Evolutionary conservation across 1,140 invertebrate genomes (phyloP), one percentile per base, ranked within the genome.

Genomic region (Bombyx mori): DNA sequence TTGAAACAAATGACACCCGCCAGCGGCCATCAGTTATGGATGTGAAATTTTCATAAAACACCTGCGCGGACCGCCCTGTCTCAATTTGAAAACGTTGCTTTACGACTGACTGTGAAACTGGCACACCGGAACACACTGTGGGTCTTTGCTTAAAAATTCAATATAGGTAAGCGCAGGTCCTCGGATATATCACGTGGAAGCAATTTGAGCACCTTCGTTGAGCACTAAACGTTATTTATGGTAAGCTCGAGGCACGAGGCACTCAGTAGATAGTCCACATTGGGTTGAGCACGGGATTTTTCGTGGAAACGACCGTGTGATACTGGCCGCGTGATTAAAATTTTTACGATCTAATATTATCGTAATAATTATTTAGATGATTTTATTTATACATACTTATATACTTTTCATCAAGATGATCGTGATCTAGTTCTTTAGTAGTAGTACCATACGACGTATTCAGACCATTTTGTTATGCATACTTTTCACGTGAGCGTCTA

Each of bases 221-320:
- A 62, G 73, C 73, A 82, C 68, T 82, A 82, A 84, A 82, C 71
- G 77, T 82, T 82, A 84, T 85, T 82, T 85, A 82, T 80, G 78
- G 73, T 77, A 77, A 84, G 75, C 81, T 63, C 68, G 63, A 35
- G 26, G 2, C 26, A 35, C 26, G 26, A 35, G 26, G 69, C 77
- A 81, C 78, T 82, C 77, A 73, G 68, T 73, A 69, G 77, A 81
- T 79, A 73, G 78, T 66, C 70, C 68, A 72, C 73, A 72, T 51
- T 51, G 26, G 26, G 26, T 35, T 35, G 22, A 35, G 50, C 9
- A 8, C 50, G 8, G 48, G 50, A 35, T 22, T 51, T 51, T 10
- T 51, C 18, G 18, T 51, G 8, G 22, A 8, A 7, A 51, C 50
- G 18, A 35, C 8, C 6, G 12, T 26, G 26, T n/a, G 26, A 35